These are phyloP conservation scores for Sebastes taczanowskii DNA, from an alignment of 2,797 vertebrate genomes.

Conservation along the genomic window DNA sequence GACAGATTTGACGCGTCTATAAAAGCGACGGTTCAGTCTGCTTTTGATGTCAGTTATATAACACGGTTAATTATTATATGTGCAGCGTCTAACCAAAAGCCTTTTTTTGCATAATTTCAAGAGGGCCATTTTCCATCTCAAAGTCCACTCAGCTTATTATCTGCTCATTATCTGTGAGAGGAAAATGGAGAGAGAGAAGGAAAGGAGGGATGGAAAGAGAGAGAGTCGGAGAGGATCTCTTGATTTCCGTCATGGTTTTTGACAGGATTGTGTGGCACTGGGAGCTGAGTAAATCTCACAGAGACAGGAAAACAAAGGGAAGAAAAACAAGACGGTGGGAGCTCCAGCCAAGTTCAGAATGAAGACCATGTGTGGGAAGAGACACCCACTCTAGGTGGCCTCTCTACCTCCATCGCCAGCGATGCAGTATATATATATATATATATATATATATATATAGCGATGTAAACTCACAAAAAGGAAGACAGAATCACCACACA, in stretches of 20 bases:
- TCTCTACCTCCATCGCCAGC: slow-evolving; percentile 24
- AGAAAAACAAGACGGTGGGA: slow-evolving; percentile 60
- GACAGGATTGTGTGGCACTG: slow-evolving; percentile 48
- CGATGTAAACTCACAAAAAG: slow-evolving; percentile 13
- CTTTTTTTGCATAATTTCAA: slow-evolving; percentile 52
- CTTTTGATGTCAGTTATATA: slow-evolving; percentile 37
- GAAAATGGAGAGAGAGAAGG: background rate
- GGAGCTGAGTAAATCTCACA: slow-evolving; percentile 59
- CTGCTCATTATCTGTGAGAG: slow-evolving; percentile 23
- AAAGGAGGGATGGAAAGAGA: background rate
- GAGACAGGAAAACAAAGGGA: slow-evolving; percentile 59
- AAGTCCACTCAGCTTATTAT: slow-evolving; percentile 47
- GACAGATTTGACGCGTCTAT: slow-evolving; percentile 20
- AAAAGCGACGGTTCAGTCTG: slow-evolving; percentile 23
- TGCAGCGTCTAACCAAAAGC: slow-evolving; percentile 1
- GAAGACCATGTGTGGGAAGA: slow-evolving; percentile 68
- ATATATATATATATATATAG: slow-evolving; percentile 21
- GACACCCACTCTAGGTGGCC: slow-evolving; percentile 66
- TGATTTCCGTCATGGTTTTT: slow-evolving; percentile 35
- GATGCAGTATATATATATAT: slow-evolving; percentile 1
- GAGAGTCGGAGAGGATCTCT: background rate
- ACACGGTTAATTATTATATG: slow-evolving; percentile 27
- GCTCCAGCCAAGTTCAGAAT: slow-evolving; percentile 60
- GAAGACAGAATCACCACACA: background rate
- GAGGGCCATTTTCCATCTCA: slow-evolving; percentile 47